These are phyloP conservation scores for Monodelphis domestica DNA, from an alignment of 2,797 vertebrate genomes.

Conservation along the genomic window DNA sequence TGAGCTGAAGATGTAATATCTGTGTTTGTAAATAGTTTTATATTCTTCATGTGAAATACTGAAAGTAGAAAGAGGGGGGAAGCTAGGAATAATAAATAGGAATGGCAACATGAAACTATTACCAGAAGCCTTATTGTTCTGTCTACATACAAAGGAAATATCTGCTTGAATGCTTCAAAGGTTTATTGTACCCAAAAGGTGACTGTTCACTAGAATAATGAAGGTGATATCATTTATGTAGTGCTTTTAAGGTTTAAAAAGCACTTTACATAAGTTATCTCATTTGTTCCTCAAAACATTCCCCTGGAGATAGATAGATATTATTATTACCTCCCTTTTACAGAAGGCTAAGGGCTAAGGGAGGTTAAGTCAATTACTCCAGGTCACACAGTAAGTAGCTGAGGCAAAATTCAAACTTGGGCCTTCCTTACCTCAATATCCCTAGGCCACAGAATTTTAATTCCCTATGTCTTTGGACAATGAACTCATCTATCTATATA, in stretches of 20 bases:
- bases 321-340: background rate
- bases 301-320: too few species aligned
- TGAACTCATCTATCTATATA: too few species aligned
- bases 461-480: background rate
- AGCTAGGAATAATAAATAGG: background rate
- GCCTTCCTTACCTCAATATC: background rate
- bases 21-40: background rate
- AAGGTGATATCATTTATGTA: background rate
- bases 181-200: too few species aligned
- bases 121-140: too few species aligned
- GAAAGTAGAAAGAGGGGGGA: background rate
- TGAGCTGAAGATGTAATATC: background rate
- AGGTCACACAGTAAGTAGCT: background rate
- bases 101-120: background rate
- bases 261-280: background rate
- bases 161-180: too few species aligned
- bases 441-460: background rate
- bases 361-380: background rate
- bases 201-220: too few species aligned
- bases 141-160: too few species aligned
- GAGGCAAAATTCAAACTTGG: background rate
- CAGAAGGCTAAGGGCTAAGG: too few species aligned
- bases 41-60: background rate
- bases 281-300: too few species aligned
- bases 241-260: background rate